Evolutionary conservation across 1,140 invertebrate genomes (phyloP), one percentile per base, ranked within the genome.

Genomic region (Drosophila sturtevanti): DNA sequence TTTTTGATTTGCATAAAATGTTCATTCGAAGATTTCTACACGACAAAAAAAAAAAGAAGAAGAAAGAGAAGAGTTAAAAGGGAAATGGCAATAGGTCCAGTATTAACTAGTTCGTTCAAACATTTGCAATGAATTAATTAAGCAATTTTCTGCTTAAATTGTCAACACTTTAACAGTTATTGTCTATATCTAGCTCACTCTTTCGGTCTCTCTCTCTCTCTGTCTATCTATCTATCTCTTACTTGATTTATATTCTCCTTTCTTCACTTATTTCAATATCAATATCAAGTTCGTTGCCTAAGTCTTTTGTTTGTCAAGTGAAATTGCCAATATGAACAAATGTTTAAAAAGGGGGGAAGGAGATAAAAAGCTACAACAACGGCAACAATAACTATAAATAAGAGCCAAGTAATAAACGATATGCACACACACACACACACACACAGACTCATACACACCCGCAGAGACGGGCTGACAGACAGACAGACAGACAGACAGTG

Each of bases 241-340:
- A 7, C 11, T 59, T 16, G 16, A 37, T 60, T 24, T 38, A 16
- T 48, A 16, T 2, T 10, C 68, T 62, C 44, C 68, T 65, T 69
- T 72, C 79, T 79, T 69, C 64, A 63, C 76, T 63, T 79, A 87
- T 89, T 89, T 89, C 84, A 89, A 84, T 89, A 87, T 82, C 82
- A 87, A 87, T 87, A 89, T 80, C 85, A 89, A 89, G 84, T 89
- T 89, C 79, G 84, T 89, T 89, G 84, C 84, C 70, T 77, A 89
- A 89, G 80, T 89, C 84, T 89, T 84, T 87, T 84, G 84, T 89
- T 84, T 78, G 38, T 21, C 41, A 61, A 71, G 52, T 64, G 12
- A 62, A 68, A 71, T 62, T 55, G 68, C 16, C 38, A 61, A 52
- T 48, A 56, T 72, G 44, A 74, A 70, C 38, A 44, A 69, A 52